Conservation (phyloP, 2,888 invertebrate genomes). For the Phaonia tiefii region DNA sequence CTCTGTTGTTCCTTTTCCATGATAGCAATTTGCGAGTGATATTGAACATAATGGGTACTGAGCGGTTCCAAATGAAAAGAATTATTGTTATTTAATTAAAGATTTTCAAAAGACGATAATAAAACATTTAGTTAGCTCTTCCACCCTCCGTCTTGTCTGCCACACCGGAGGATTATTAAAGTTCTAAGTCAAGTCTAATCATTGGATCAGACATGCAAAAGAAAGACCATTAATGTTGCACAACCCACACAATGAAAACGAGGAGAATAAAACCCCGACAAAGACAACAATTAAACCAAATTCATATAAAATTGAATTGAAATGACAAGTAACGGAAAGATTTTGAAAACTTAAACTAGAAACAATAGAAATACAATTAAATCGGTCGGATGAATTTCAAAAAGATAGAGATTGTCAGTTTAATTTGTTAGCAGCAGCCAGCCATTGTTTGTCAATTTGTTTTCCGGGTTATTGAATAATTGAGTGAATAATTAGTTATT, state of each 20-base stretch:
- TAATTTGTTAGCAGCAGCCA: slow-evolving; percentile 21
- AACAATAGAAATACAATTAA: slow-evolving; percentile 31
- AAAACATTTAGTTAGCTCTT: neutral
- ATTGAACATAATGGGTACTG: slow-evolving; percentile 14
- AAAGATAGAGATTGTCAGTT: slow-evolving; percentile 34
- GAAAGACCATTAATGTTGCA: neutral
- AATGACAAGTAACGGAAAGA: slow-evolving; percentile 10
- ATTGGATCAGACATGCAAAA: slow-evolving; percentile 2
- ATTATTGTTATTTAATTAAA: slow-evolving; percentile 66
- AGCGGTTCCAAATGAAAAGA: slow-evolving; percentile 59
- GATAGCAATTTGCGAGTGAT: slow-evolving; percentile 18
- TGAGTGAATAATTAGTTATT: neutral
- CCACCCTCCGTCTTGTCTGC: slow-evolving; percentile 1
- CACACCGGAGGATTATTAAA: slow-evolving; percentile 22
- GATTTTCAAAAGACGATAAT: slow-evolving; percentile 44
- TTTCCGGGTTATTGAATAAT: slow-evolving; percentile 57
- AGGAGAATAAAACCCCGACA: no score
- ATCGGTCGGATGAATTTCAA: neutral
- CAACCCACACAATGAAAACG: slow-evolving; percentile 55
- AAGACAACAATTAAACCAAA: slow-evolving; percentile 41
- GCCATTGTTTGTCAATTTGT: slow-evolving; percentile 24
- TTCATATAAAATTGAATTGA: slow-evolving; percentile 15
- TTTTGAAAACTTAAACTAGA: slow-evolving; percentile 2
- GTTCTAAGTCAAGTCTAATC: slow-evolving; percentile 10
- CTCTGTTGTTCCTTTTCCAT: slow-evolving; percentile 22